Evolutionary conservation across 2,888 invertebrate species (phyloP).

Genomic region (Matsumyia berberina): DNA sequence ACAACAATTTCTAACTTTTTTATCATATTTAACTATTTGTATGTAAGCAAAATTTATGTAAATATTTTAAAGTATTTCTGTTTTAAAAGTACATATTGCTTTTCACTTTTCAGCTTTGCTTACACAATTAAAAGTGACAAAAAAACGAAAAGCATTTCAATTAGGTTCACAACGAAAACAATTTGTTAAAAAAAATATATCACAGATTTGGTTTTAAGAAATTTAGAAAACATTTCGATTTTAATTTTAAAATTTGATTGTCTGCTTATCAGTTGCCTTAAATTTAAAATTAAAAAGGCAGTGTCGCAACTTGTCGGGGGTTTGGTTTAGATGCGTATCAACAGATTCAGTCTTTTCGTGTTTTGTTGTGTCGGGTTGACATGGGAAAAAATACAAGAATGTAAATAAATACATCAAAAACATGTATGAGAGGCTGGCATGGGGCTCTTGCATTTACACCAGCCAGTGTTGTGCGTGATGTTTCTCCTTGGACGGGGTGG

Average conservation of each 20-base stretch:
- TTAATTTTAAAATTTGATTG: conserved; percentile 46
- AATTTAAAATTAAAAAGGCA: conserved; percentile 34
- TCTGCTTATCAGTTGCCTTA: conserved; percentile 5
- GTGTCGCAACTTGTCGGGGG: background rate
- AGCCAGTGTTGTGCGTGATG: conserved; percentile 64
- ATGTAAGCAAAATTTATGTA: conserved; percentile 26
- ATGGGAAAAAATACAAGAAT: background rate
- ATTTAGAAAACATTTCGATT: conserved; percentile 20
- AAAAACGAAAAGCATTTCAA: background rate
- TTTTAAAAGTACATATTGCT: conserved; percentile 18
- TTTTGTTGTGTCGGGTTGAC: conserved; percentile 7
- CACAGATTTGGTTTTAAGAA: conserved; percentile 48
- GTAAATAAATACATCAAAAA: conserved; percentile 2
- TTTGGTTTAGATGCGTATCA: conserved; percentile 25
- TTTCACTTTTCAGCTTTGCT: background rate
- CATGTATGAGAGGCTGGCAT: background rate
- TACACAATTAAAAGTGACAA: background rate
- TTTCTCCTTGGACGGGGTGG: conserved; percentile 59
- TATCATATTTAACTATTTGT: conserved; percentile 29
- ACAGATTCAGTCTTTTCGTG: conserved; percentile 49
- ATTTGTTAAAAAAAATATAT: conserved; percentile 48
- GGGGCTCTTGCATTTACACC: conserved; percentile 20
- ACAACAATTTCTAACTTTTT: no score
- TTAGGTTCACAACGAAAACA: conserved; percentile 40
- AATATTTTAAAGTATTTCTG: conserved; percentile 35